Evolutionary conservation across 2,888 invertebrate genomes (phyloP), one percentile per base, ranked within the genome.

Genomic region (Thereva nobilitata): DNA sequence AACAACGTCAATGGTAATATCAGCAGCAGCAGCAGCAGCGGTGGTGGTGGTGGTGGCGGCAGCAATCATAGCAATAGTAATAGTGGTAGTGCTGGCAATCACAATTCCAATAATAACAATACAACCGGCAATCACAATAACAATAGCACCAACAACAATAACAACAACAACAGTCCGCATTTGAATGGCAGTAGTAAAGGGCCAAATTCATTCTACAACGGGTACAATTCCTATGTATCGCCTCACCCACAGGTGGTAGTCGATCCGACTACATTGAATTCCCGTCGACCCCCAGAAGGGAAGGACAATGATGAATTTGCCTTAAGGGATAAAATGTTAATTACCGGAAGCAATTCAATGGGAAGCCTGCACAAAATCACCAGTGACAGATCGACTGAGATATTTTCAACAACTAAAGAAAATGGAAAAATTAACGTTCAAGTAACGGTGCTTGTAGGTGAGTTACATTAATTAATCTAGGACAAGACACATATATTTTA

Each of bases 391-490:
- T 74, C 74, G 42, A 74, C 75, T 47, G 72, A 72, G 55, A 68
- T 71, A 71, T 79, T 80, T 72, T 78, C 82, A 72, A 79, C 82
- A 56, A 81, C 82, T 70, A 85, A 85, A 77, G 86, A 90, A 83
- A 92, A 92, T 84, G 92, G 91, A 80, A 93, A 92, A 85, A 92
- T 90, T 83, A 91, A 90, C 85, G 91, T 91, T 80, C 91, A 90
- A 85, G 91, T 92, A 80, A 91, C 91, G 79, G 91, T 92, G 82
- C 88, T 91, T 83, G 93, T 92, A 74, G 81, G 81, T 81, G 72
- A 80, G 81, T 80, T 68, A 34, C 10, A n/a, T 23, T 23, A n/a
- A 38, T 59, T 49, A 38, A 12, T 41, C 9, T 12, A 52, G 23
- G 23, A 23, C 23, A 5, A 53, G 7, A 52, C 10, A 6, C 4